Evolutionary conservation across 2,797 vertebrate species (phyloP).

Genomic region (Argentina silus): DNA sequence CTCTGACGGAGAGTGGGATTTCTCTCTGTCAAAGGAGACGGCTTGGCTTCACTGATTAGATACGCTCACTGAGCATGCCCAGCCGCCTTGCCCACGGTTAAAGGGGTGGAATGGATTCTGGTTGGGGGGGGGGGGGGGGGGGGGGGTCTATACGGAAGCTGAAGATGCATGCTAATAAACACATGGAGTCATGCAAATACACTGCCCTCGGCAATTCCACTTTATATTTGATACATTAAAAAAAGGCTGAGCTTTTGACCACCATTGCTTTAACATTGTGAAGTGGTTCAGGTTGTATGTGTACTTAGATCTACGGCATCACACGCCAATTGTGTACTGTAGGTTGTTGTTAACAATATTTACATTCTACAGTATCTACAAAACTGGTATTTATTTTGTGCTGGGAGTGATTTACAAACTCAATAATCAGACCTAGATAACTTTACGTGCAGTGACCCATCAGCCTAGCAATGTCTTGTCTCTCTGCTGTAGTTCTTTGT

Average conservation of each 20-base stretch:
- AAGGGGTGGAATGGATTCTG: constrained; percentile 63
- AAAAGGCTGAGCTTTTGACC: too few relatives aligned
- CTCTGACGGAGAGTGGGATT: constrained; percentile 72
- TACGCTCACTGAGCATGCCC: constrained; percentile 59
- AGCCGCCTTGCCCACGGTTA: constrained; percentile 48
- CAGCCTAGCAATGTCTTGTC: too few relatives aligned
- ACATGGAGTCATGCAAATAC: constrained; percentile 72
- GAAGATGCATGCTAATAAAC: constrained; percentile 77
- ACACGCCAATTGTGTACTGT: too few relatives aligned
- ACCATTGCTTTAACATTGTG: too few relatives aligned
- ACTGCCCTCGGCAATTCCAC: constrained; percentile 54
- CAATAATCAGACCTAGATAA: too few relatives aligned
- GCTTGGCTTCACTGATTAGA: constrained; percentile 75
- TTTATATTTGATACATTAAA: constrained; percentile 40
- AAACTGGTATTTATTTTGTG: too few relatives aligned
- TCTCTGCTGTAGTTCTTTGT: constrained; percentile 44
- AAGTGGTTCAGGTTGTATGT: too few relatives aligned
- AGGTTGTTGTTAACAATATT: too few relatives aligned
- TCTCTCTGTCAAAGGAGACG: constrained; percentile 70
- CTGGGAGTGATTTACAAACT: too few relatives aligned
- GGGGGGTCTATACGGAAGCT: constrained; percentile 20
- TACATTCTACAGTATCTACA: too few relatives aligned
- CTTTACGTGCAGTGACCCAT: too few relatives aligned
- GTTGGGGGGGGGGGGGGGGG: constrained; percentile 18
- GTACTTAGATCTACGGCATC: too few relatives aligned